Evolutionary conservation across 1,140 invertebrate species (phyloP).

Genomic region (Pseudoatta argentina): DNA sequence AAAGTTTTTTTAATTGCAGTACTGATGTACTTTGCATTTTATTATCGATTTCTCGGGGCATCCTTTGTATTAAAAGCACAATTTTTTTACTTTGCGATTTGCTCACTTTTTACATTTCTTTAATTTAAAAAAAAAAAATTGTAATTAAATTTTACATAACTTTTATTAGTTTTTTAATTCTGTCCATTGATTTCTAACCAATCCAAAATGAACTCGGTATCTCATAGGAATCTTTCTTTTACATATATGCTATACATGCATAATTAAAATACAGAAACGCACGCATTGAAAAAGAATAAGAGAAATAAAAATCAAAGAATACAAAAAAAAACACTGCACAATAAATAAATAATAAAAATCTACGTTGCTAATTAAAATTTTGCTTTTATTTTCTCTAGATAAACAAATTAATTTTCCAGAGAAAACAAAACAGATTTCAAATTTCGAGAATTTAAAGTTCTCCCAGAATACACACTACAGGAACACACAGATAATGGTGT

Average conservation of each 20-base stretch:
- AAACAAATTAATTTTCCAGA: slow-evolving; percentile 10
- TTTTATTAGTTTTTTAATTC: too few relatives aligned
- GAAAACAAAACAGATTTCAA: not conserved
- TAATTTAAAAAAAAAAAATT: too few relatives aligned
- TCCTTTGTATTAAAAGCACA: too few relatives aligned
- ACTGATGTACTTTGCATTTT: too few relatives aligned
- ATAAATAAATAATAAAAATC: not conserved
- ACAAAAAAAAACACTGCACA: not conserved
- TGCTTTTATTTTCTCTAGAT: not conserved
- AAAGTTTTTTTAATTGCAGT: too few relatives aligned
- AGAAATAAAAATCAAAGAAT: not conserved
- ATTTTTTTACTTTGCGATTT: too few relatives aligned
- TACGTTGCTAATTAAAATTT: slow-evolving; percentile 9
- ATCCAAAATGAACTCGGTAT: too few relatives aligned
- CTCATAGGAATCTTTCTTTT: too few relatives aligned
- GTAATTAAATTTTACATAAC: too few relatives aligned
- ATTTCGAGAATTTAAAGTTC: not conserved
- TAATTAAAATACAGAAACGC: not conserved
- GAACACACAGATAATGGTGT: not conserved
- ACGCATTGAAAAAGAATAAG: not conserved
- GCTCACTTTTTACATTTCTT: too few relatives aligned
- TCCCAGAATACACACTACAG: not conserved
- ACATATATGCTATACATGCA: not conserved
- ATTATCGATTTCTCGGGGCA: too few relatives aligned
- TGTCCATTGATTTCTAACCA: too few relatives aligned